These are phyloP conservation scores for Opisthograptis luteolata DNA, from an alignment of 2,888 invertebrate species.

Conservation along the genomic window DNA sequence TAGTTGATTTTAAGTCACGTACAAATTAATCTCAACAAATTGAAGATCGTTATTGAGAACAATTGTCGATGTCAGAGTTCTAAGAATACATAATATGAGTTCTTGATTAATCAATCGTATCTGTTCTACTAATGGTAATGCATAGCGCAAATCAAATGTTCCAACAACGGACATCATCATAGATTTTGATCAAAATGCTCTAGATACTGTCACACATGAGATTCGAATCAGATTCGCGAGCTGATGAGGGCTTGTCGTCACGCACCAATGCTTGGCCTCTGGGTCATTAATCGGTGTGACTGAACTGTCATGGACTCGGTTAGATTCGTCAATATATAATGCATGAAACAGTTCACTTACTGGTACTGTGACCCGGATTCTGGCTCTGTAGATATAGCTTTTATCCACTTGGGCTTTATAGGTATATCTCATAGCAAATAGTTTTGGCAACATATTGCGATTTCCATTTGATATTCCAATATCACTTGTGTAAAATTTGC, in stretches of 20 bases:
- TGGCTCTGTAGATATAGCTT: constrained; percentile 13
- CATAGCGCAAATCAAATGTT: constrained; percentile 4
- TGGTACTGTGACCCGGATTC: constrained; percentile 49
- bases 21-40: no score
- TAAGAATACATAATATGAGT: constrained; percentile 3
- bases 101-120: constrained; percentile 5
- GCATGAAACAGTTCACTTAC: constrained; percentile 46
- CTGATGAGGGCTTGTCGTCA: constrained; percentile 42
- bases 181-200: constrained; percentile 17
- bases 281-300: constrained; percentile 52
- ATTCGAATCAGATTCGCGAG: constrained; percentile 19
- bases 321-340: constrained; percentile 54
- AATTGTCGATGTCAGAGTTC: neutral
- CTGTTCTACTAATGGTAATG: constrained; percentile 1
- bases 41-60: no score
- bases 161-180: constrained; percentile 7
- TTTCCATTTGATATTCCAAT: no score
- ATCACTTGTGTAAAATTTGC: no score
- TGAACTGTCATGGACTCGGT: constrained; percentile 55
- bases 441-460: neutral
- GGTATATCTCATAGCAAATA: constrained; percentile 1
- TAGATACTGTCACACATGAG: constrained; percentile 21
- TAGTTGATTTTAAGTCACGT: no score
- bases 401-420: constrained; percentile 6
- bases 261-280: constrained; percentile 39